These are phyloP conservation scores for Abramis brama DNA, from an alignment of 2,113 vertebrate genomes.

Conservation along the genomic window DNA sequence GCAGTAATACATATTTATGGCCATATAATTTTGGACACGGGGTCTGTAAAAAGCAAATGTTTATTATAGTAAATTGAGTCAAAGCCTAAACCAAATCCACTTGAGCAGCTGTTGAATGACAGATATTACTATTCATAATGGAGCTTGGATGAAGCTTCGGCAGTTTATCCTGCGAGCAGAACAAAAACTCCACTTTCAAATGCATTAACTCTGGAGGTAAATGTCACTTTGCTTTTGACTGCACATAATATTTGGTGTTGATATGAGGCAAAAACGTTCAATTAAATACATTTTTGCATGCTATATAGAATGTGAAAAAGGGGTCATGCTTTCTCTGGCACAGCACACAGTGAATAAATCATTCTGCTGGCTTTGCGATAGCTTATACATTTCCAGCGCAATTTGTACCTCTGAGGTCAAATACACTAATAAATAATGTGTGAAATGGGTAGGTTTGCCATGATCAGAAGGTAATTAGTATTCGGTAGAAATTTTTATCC, in stretches of 20 bases:
- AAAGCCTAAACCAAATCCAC: neutral
- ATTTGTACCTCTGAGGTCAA: conserved; percentile 10
- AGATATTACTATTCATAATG: conserved; percentile 31
- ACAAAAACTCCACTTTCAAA: conserved; percentile 13
- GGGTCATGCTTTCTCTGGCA: neutral
- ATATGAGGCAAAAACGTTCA: neutral
- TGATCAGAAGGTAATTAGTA: neutral
- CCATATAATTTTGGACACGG: neutral
- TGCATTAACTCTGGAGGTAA: conserved; percentile 3
- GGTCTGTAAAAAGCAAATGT: neutral
- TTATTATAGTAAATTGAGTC: conserved; percentile 5
- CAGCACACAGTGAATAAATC: neutral
- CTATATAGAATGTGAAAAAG: neutral
- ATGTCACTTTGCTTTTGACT: conserved; percentile 15
- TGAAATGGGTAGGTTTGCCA: neutral
- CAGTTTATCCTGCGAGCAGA: neutral
- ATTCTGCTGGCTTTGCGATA: neutral
- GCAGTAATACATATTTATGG: neutral
- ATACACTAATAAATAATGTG: conserved; percentile 16
- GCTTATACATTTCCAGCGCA: conserved; percentile 3
- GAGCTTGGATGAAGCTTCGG: neutral
- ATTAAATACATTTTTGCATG: neutral
- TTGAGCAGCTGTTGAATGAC: neutral
- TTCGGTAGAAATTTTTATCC: neutral
- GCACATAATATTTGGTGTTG: neutral